Percentiles rank a stretch among this genome's conserved stretches.
Conservation (phyloP, 2,797 vertebrate species). For the Sebastes hopkinsi region DNA sequence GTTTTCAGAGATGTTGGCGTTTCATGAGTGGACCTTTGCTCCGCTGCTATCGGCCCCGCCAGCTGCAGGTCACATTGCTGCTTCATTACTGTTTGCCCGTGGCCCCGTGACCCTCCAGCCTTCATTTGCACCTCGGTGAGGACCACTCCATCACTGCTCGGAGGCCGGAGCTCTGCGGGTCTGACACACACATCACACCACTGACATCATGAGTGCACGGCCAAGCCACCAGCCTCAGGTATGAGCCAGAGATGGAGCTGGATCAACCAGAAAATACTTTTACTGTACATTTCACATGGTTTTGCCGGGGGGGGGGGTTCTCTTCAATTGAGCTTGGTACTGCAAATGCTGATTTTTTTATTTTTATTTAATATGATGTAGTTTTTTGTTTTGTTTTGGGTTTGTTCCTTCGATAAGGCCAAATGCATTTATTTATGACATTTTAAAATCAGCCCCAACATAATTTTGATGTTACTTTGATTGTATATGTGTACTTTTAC, state of each 20-base stretch:
- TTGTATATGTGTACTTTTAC: neutral
- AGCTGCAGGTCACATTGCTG: constrained; percentile 80
- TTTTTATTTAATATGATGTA: no score
- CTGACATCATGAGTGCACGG: constrained; percentile 55
- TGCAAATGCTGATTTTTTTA: neutral
- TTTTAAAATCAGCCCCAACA: neutral
- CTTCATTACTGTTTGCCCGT: constrained; percentile 80
- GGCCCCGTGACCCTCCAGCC: constrained; percentile 75
- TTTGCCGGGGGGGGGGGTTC: neutral
- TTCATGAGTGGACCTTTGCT: constrained; percentile 61
- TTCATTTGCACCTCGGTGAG: constrained; percentile 85
- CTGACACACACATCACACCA: constrained; percentile 66
- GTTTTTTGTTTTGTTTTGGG: neutral
- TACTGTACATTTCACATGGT: neutral
- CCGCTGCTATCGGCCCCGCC: constrained; percentile 42
- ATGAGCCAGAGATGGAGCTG: neutral
- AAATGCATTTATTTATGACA: neutral
- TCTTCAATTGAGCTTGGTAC: neutral
- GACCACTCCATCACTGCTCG: constrained; percentile 79
- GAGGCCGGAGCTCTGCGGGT: constrained; percentile 35
- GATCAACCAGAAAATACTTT: neutral
- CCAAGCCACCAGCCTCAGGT: constrained; percentile 11
- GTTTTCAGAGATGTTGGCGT: constrained; percentile 12
- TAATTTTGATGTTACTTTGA: neutral
- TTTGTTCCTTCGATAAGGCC: neutral